Evolutionary conservation across 1,140 invertebrate genomes (phyloP), one percentile per base, ranked within the genome.

Genomic region (Micrasema minimum): DNA sequence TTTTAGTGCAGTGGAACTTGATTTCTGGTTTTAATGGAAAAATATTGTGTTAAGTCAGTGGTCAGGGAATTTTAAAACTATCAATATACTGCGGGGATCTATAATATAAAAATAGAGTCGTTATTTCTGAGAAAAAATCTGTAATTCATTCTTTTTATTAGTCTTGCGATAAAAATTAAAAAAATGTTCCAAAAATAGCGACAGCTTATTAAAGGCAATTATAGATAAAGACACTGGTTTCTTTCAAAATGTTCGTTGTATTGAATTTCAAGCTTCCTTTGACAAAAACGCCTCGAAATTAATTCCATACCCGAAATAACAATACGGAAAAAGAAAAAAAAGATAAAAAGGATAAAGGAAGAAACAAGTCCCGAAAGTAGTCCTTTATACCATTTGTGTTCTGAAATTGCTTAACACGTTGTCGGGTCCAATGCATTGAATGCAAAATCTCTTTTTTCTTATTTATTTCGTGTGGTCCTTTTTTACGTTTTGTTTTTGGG

Each of bases 401-500:
- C 26, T n/a, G 53, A 59, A 69, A 69, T 69, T 69, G 66, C 66
- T 69, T 69, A 69, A 69, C 66, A 69, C 66, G 55, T 69, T 50
- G 14, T 18, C 14, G 37, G 20, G 18, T 26, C 20, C 38, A 48
- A 61, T 61, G 66, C 66, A 69, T 59, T 59, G 23, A 20, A 14
- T 55, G 65, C 50, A 55, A 11, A 9, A 23, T 55, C 45, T 66
- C 35, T 2, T 59, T 41, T 64, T 64, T 38, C 38, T 64, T 45
- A 18, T 26, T 65, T 37, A 22, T 66, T 51, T 50, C 38, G n/a
- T 51, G 14, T 66, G 16, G 22, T 66, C 45, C n/a, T 50, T 65
- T 64, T 64, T 64, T 64, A 45, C 55, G 12, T 26, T 50, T 51
- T 67, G 37, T 23, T 51, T 51, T 22, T 41, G 48, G 48, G 55